These are phyloP conservation scores for Dryocosmus kuriphilus DNA, from an alignment of 2,888 invertebrate genomes.

Conservation along the genomic window DNA sequence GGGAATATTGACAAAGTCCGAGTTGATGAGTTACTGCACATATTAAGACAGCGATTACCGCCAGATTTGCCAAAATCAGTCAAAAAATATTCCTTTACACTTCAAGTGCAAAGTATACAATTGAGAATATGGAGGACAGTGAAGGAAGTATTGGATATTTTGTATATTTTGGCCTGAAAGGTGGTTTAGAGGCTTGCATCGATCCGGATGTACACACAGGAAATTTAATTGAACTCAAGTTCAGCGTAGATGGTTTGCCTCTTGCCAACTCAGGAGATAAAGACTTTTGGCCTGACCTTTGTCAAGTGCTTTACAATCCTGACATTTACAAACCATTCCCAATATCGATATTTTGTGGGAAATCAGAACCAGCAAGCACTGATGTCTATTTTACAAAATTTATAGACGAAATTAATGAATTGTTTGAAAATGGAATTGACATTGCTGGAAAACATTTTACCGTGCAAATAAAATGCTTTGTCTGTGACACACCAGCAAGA, in stretches of 20 bases:
- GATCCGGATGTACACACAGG: constrained; percentile 1
- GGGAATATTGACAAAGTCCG: constrained; percentile 15
- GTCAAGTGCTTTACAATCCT: too few species aligned
- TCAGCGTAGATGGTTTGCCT: constrained; percentile 22
- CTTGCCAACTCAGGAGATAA: too few species aligned
- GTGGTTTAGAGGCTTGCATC: constrained; percentile 4
- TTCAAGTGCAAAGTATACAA: constrained; percentile 9
- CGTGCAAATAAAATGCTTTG: not conserved
- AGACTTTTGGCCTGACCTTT: too few species aligned
- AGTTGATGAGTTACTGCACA: constrained; percentile 28
- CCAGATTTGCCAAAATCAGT: not conserved
- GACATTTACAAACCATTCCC: too few species aligned
- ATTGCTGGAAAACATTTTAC: not conserved
- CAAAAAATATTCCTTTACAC: constrained; percentile 24
- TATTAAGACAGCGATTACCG: constrained; percentile 21
- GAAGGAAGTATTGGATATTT: constrained; percentile 12
- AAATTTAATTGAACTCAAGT: constrained; percentile 12
- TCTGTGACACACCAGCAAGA: too few species aligned
- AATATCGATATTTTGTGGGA: too few species aligned
- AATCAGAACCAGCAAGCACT: too few species aligned
- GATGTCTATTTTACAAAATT: too few species aligned
- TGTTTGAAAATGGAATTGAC: not conserved
- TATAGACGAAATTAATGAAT: not conserved
- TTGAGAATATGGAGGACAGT: not conserved
- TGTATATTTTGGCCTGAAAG: constrained; percentile 19